These are phyloP conservation scores for Plumapathes pennacea DNA, from an alignment of 92 coral and sea anemone species.

Conservation along the genomic window DNA sequence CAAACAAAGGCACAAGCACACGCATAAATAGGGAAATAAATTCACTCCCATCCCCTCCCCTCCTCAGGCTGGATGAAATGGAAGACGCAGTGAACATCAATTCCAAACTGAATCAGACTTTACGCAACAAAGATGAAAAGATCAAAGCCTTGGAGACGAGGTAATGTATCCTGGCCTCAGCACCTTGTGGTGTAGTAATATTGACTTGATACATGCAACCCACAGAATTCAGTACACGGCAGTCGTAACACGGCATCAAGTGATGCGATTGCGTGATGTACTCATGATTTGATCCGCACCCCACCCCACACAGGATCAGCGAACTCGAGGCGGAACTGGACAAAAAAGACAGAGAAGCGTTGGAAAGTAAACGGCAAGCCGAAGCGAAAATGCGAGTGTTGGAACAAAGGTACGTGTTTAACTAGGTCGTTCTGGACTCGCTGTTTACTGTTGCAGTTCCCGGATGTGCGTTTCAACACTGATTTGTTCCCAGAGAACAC, in stretches of 20 bases:
- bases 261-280: too few relatives aligned
- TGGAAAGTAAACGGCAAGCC: constrained; percentile 26
- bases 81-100: constrained; percentile 80
- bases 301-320: constrained; percentile 55
- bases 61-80: constrained; percentile 79
- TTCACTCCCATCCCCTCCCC: too few relatives aligned
- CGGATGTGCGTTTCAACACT: not conserved
- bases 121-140: constrained; percentile 80
- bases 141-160: constrained; percentile 71
- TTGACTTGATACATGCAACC: too few relatives aligned
- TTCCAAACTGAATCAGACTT: constrained; percentile 61
- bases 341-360: constrained; percentile 55
- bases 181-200: too few relatives aligned
- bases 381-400: constrained; percentile 57
- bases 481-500: too few relatives aligned
- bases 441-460: not conserved
- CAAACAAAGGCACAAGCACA: too few relatives aligned
- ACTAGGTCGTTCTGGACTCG: not conserved
- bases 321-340: constrained; percentile 59
- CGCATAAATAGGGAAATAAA: too few relatives aligned
- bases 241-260: too few relatives aligned
- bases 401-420: constrained; percentile 56
- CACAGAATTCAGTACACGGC: too few relatives aligned
- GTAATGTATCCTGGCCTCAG: constrained; percentile 16
- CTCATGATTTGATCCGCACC: too few relatives aligned